phyloP scores from a whole-genome alignment of 2,888 invertebrate species.

The Heliconius erato region DNA sequence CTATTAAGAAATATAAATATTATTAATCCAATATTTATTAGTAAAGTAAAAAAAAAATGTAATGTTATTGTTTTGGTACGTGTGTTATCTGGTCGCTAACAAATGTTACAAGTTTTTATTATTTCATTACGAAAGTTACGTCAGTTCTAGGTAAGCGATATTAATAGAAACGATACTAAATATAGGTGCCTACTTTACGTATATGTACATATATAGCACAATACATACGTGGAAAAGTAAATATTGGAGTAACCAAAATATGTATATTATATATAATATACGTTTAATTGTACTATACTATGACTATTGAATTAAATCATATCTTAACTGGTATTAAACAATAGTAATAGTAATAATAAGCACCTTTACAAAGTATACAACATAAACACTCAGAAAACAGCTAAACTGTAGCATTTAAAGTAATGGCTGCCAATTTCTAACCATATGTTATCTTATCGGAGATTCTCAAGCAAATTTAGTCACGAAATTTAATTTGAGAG shows the following conservation, averaged over 20 bases:
- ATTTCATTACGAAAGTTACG: constrained; percentile 7
- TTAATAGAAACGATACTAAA: constrained; percentile 10
- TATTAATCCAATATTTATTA: background rate
- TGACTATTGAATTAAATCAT: background rate
- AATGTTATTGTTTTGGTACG: background rate
- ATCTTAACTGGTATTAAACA: background rate
- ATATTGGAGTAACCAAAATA: too few relatives aligned
- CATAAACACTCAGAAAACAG: background rate
- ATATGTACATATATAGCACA: background rate
- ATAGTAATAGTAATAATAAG: background rate
- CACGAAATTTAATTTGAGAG: constrained; percentile 43
- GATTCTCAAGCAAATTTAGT: constrained; percentile 39
- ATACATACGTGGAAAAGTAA: background rate
- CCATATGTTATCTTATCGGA: constrained; percentile 37
- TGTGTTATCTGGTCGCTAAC: constrained; percentile 11
- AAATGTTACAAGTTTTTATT: constrained; percentile 12
- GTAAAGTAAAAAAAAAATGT: background rate
- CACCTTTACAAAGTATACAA: background rate
- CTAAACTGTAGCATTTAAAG: background rate
- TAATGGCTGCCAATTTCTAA: constrained; percentile 25
- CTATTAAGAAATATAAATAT: background rate
- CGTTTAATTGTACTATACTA: background rate
- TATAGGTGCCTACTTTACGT: background rate
- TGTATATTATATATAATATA: background rate
- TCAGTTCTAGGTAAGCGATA: constrained; percentile 12